phyloP scores from a whole-genome alignment of 2,113 vertebrate genomes.

The Austrofundulus limnaeus region DNA sequence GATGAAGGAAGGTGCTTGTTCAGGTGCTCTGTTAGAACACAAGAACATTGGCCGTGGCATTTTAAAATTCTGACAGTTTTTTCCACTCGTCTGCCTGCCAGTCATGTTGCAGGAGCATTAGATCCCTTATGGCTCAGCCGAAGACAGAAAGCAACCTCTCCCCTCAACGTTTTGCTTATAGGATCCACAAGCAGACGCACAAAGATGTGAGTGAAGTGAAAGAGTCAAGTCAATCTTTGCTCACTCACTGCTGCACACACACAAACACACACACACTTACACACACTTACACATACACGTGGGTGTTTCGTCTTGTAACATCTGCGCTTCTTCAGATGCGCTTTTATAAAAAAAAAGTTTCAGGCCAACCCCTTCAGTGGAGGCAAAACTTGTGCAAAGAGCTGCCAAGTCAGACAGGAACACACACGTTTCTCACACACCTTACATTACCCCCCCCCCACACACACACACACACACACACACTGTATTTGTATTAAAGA shows the following conservation, averaged over 20 bases:
- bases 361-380: slow-evolving; percentile 71
- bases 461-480: no score
- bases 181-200: slow-evolving; percentile 73
- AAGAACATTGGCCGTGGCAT: slow-evolving; percentile 46
- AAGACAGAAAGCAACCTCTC: slow-evolving; percentile 62
- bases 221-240: slow-evolving; percentile 73
- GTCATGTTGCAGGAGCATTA: slow-evolving; percentile 60
- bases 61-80: slow-evolving; percentile 61
- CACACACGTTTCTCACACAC: slow-evolving; percentile 37
- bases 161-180: slow-evolving; percentile 66
- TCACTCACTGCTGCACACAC: slow-evolving; percentile 47
- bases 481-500: no score
- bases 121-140: slow-evolving; percentile 66
- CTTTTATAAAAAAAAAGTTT: slow-evolving; percentile 73
- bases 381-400: slow-evolving; percentile 72
- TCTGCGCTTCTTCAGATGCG: slow-evolving; percentile 73
- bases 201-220: slow-evolving; percentile 72
- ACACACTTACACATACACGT: slow-evolving; percentile 55
- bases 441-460: no score
- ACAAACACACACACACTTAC: slow-evolving; percentile 51
- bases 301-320: slow-evolving; percentile 75
- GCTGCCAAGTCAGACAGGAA: slow-evolving; percentile 66
- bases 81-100: slow-evolving; percentile 61
- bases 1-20: slow-evolving; percentile 11
- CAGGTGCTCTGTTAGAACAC: slow-evolving; percentile 41